These are phyloP conservation scores for Carcharodon carcharias DNA, from an alignment of 2,797 vertebrate species.

Conservation along the genomic window DNA sequence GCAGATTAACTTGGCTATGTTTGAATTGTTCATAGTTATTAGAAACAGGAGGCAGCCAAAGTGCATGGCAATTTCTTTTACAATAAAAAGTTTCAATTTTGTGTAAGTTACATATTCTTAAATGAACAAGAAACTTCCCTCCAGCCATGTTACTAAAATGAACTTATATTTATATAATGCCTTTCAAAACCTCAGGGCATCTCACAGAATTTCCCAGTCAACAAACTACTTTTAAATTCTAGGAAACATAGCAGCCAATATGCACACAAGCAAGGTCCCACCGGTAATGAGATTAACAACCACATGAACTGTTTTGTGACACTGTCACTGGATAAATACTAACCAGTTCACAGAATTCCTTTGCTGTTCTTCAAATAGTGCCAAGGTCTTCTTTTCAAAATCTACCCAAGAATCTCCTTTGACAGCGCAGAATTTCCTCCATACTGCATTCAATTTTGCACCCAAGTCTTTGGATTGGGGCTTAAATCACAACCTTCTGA, in stretches of 20 bases:
- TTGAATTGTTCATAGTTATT: neutral
- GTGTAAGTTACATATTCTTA: neutral
- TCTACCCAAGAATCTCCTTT: neutral
- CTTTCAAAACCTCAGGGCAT: neutral
- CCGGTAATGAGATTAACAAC: no score
- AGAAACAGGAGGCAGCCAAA: neutral
- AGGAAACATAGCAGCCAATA: no score
- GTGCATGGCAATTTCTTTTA: neutral
- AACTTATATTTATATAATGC: neutral
- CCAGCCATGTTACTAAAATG: neutral
- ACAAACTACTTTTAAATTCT: no score
- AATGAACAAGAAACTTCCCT: neutral
- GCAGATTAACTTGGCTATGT: neutral
- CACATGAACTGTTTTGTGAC: no score
- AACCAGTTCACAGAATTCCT: no score
- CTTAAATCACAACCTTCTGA: neutral
- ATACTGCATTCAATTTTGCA: neutral
- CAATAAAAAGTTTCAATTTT: neutral
- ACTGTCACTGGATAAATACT: no score
- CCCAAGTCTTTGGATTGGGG: neutral
- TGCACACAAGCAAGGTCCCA: no score
- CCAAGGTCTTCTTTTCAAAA: neutral
- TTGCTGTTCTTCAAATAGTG: no score
- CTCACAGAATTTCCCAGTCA: no score
- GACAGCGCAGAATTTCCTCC: neutral